phyloP scores from a whole-genome alignment of 2,888 invertebrate genomes.

The Papilio gigon region DNA sequence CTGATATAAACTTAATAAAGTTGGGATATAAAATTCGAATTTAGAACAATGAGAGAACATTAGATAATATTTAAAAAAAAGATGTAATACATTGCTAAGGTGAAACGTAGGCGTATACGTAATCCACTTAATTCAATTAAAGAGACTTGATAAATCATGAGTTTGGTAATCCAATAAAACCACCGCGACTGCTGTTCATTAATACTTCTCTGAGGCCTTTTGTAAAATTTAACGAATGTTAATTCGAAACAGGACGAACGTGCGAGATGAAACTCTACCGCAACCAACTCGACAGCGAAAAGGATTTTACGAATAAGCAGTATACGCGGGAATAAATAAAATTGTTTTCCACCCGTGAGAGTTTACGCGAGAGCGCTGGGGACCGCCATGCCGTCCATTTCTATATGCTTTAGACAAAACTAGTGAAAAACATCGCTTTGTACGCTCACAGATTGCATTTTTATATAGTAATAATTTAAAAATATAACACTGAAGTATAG shows the following conservation, averaged over 20 bases:
- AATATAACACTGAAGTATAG: no score
- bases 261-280: conserved; percentile 14
- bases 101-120: conserved; percentile 3
- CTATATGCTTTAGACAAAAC: neutral
- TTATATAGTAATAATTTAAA: neutral
- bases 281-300: conserved; percentile 1
- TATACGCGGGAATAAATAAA: neutral
- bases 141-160: conserved; percentile 28
- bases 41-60: no score
- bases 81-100: neutral
- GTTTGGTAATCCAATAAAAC: conserved; percentile 35
- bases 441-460: neutral
- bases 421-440: neutral
- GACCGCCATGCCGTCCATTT: neutral
- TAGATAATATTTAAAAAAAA: no score
- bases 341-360: neutral
- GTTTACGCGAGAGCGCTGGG: neutral
- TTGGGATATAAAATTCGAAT: no score
- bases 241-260: conserved; percentile 3
- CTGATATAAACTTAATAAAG: no score
- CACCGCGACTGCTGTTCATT: conserved; percentile 23
- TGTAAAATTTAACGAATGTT: conserved; percentile 20
- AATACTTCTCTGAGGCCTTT: conserved; percentile 21
- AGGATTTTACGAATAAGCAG: neutral
- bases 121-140: conserved; percentile 25